phyloP scores from a whole-genome alignment of 2,888 invertebrate species.

The Chorisops tibialis region DNA sequence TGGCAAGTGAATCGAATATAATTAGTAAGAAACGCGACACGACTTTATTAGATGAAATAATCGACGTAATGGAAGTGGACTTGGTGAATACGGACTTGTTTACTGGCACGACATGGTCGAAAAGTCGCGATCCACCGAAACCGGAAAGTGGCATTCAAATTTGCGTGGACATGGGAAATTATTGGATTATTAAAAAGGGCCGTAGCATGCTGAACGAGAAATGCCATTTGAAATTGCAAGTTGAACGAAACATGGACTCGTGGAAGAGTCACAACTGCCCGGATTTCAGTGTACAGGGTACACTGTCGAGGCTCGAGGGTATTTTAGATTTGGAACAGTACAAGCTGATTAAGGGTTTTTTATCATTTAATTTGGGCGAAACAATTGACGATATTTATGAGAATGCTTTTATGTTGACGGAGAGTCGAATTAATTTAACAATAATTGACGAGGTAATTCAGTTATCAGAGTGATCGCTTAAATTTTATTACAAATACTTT shows the following conservation, averaged over 20 bases:
- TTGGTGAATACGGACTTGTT: constrained; percentile 68
- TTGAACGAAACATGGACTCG: constrained; percentile 77
- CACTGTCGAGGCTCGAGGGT: constrained; percentile 78
- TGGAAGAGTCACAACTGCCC: constrained; percentile 59
- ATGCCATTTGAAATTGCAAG: constrained; percentile 72
- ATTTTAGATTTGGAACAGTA: constrained; percentile 82
- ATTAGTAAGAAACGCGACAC: constrained; percentile 41
- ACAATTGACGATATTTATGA: constrained; percentile 63
- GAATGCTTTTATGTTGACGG: constrained; percentile 40
- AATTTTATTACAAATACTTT: constrained; percentile 1
- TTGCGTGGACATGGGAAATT: constrained; percentile 46
- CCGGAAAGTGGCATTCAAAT: constrained; percentile 33
- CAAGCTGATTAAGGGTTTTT: constrained; percentile 78
- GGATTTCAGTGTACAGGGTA: constrained; percentile 81
- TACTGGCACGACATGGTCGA: constrained; percentile 54
- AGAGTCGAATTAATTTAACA: constrained; percentile 46
- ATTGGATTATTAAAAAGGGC: constrained; percentile 51
- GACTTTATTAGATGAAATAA: constrained; percentile 43
- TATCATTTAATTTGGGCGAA: constrained; percentile 88
- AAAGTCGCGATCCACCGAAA: constrained; percentile 22
- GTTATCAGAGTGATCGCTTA: neutral
- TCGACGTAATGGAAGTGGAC: constrained; percentile 65
- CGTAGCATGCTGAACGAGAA: constrained; percentile 76
- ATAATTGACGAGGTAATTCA: constrained; percentile 38
- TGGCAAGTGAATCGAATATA: constrained; percentile 54